Evolutionary conservation across 2,797 vertebrate species (phyloP), one percentile per base, ranked within the genome.

Genomic region (Hippoglossus hippoglossus): DNA sequence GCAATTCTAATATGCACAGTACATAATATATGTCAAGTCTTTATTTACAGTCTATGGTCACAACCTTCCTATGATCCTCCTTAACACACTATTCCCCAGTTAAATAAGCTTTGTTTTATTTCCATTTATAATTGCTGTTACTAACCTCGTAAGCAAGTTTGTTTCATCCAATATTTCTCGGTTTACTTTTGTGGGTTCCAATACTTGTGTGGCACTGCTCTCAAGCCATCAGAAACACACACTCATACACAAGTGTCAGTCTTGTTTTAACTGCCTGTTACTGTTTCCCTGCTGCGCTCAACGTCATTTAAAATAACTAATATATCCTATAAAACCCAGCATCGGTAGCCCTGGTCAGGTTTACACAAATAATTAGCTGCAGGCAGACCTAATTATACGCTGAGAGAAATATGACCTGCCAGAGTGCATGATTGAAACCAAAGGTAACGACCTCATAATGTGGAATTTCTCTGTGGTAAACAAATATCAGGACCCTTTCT

Each of bases 331-430:
- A 82, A 90, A 93, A 87, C 22, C 77, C 75, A 64, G 67, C 83
- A 80, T 85, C 76, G 67, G 88, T 69, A 87, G 87, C 79, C 82
- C 82, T 81, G 85, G 82, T 80, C 73, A 53, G 77, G 75, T 90
- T 92, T 90, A 88, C 77, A 68, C 89, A 79, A 85, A 90, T 88
- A 92, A 92, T 91, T 90, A 92, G 82, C 88, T 74, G 71, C 86
- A 89, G 79, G 86, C 89, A 88, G 88, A 91, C 82, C 83, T 83
- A 81, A 88, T 92, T 87, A 85, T 82, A 74, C 53, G 24, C 81
- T 57, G 74, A 66, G 82, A 87, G 86, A 90, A 89, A 90, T 89
- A 88, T 85, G 85, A 90, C 73, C 86, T 89, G 90, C 77, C 66
- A 83, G 68, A 73, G 80, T 28, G 69, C 78, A 71, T 24, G 58